A percentile compares a stretch with the other conserved stretches of the same genome.
These are phyloP conservation scores for Anguilla obscura DNA, from an alignment of 2,797 vertebrate species.

Conservation along the genomic window DNA sequence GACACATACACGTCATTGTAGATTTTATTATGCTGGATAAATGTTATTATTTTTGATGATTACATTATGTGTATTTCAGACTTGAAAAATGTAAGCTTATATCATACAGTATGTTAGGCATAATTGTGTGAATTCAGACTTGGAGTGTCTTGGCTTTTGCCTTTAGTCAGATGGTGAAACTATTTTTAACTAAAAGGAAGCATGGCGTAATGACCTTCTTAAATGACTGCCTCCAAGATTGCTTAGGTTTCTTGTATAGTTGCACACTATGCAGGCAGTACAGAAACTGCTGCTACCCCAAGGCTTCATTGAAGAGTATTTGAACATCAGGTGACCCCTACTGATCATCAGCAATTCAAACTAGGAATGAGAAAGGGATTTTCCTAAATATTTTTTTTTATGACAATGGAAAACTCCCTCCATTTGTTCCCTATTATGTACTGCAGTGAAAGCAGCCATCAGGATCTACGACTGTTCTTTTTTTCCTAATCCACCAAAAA, in stretches of 20 bases:
- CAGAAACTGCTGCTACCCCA: not conserved
- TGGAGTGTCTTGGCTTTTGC: not conserved
- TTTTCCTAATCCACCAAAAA: not conserved
- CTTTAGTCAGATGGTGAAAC: not conserved
- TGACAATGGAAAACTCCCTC: not conserved
- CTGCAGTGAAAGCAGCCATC: not conserved
- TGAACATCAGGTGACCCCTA: not conserved
- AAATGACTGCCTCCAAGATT: not conserved
- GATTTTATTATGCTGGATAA: not conserved
- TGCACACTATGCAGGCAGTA: not conserved
- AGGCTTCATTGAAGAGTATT: not conserved
- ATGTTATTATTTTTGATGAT: not conserved
- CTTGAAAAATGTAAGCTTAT: not conserved
- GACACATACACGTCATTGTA: constrained; percentile 14
- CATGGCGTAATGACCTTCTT: constrained; percentile 10
- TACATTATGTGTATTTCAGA: not conserved
- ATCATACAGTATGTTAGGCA: too few species aligned
- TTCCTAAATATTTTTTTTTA: not conserved
- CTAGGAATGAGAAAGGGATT: not conserved
- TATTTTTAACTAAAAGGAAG: constrained; percentile 26
- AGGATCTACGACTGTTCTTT: not conserved
- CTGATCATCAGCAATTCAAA: not conserved
- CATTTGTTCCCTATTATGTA: not conserved
- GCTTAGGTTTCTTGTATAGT: not conserved
- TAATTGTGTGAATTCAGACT: not conserved